Evolutionary conservation across 2,888 invertebrate species (phyloP), one percentile per base, ranked within the genome.

Genomic region (Lasioglossum malachurum): DNA sequence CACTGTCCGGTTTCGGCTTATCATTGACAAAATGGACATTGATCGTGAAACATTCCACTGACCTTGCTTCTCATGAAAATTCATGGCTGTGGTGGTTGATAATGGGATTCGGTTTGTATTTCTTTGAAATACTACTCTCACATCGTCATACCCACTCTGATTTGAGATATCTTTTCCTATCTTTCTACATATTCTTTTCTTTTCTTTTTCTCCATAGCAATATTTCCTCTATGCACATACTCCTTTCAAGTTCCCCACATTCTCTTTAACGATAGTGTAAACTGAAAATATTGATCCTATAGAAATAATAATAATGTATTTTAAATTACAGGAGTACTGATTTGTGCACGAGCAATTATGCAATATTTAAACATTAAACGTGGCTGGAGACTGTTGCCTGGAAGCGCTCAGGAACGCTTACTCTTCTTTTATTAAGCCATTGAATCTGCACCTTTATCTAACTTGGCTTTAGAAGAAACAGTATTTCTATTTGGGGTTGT

Each of bases 1-100:
- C 99, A 1, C 96, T 99, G 75, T 98, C 99, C 72, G 99, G 99
- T 80, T 98, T 99, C 94, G 99, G 99, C 2, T 96, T 99, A 27
- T 99, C 99, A 10, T 96, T 99, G 88, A 98, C 98, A 89, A 99
- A 99, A 96, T 99, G 99, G 99, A 98, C 98, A 53, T 97, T 98
- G 92, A 99, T 99, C 93, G 98, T 98, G 19, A 98, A 98, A 94
- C 98, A 98, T 94, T 98, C 98, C 91, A 98, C 98, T 78, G 98
- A 98, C 94, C 96, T 98, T 91, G 98, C 98, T 82, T 97, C 97
- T 16, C 97, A 97, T 94, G 98, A 98, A 95, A 98, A 98, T 96
- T 97, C 98, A 78, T 98, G 98, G 98, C 96, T 98, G 46, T 98
- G 98, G 98, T 98, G 98, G 98, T 96, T 98, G 69, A 98, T 98